A percentile compares a stretch with the other conserved stretches of the same genome.
These are phyloP conservation scores for Pteruthius melanotis DNA, from an alignment of 2,113 vertebrate species.

Conservation along the genomic window DNA sequence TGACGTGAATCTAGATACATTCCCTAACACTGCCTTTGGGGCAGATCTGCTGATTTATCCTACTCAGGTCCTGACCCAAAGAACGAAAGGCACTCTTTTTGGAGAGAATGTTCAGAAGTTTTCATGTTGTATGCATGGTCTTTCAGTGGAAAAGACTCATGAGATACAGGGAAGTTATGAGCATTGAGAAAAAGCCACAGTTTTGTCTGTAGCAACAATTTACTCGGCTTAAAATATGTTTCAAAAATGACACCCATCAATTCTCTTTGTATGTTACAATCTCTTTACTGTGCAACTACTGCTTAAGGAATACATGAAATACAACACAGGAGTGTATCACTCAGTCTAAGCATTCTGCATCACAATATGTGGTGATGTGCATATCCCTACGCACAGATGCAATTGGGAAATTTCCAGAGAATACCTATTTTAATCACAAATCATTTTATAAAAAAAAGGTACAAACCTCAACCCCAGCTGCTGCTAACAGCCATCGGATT, in stretches of 20 bases:
- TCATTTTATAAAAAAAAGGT: neutral
- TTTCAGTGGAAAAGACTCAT: neutral
- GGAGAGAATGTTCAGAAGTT: neutral
- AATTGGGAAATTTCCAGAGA: neutral
- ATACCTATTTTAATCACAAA: neutral
- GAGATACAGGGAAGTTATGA: neutral
- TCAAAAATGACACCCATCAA: neutral
- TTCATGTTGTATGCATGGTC: neutral
- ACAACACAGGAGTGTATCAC: neutral
- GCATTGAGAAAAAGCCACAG: neutral
- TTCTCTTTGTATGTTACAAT: neutral
- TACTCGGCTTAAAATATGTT: neutral
- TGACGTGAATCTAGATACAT: neutral
- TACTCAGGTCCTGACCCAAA: neutral
- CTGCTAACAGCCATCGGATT: conserved; percentile 85
- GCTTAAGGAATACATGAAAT: neutral
- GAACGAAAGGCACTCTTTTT: neutral
- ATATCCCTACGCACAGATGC: neutral
- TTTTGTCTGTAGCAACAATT: neutral
- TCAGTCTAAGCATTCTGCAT: neutral
- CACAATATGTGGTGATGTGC: neutral
- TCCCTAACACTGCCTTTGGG: neutral
- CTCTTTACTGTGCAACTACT: neutral
- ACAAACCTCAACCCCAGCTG: conserved; percentile 83
- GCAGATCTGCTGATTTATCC: neutral